These are phyloP conservation scores for Struthidea cinerea DNA, from an alignment of 2,113 vertebrate genomes.

Conservation along the genomic window DNA sequence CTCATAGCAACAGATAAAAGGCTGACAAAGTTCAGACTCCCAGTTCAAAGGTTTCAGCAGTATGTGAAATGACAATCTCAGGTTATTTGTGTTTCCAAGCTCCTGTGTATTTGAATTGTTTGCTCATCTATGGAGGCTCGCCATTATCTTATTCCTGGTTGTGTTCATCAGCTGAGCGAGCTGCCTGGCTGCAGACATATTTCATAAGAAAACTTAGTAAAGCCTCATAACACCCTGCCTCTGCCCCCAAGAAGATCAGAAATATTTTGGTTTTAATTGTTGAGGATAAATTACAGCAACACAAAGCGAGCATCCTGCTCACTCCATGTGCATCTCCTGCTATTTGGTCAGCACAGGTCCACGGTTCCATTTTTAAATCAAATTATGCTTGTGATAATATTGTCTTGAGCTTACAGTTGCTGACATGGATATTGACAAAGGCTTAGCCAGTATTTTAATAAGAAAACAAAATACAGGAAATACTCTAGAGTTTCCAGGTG, in stretches of 20 bases:
- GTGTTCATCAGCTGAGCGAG: neutral
- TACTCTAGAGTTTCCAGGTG: conserved; percentile 79
- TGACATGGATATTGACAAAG: conserved; percentile 92
- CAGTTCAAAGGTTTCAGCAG: conserved; percentile 19
- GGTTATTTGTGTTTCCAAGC: conserved; percentile 23
- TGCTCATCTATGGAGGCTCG: neutral
- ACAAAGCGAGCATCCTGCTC: neutral
- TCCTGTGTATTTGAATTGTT: neutral
- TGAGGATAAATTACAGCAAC: neutral
- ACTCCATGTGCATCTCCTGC: neutral
- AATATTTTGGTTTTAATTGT: conserved; percentile 32
- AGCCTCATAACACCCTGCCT: neutral
- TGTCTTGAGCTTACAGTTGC: conserved; percentile 87
- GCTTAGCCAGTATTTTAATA: conserved; percentile 92
- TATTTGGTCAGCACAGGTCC: conserved; percentile 78
- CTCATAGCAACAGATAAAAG: conserved; percentile 32
- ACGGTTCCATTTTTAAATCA: conserved; percentile 83
- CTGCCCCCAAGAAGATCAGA: neutral
- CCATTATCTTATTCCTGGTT: conserved; percentile 5
- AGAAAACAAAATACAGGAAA: conserved; percentile 92
- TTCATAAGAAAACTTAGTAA: neutral
- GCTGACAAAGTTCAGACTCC: conserved; percentile 2
- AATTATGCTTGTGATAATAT: conserved; percentile 92
- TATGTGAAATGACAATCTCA: neutral
- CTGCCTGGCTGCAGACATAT: neutral